These are phyloP conservation scores for Acrobeloides nanus DNA, from an alignment of 2,888 invertebrate species.

Conservation along the genomic window DNA sequence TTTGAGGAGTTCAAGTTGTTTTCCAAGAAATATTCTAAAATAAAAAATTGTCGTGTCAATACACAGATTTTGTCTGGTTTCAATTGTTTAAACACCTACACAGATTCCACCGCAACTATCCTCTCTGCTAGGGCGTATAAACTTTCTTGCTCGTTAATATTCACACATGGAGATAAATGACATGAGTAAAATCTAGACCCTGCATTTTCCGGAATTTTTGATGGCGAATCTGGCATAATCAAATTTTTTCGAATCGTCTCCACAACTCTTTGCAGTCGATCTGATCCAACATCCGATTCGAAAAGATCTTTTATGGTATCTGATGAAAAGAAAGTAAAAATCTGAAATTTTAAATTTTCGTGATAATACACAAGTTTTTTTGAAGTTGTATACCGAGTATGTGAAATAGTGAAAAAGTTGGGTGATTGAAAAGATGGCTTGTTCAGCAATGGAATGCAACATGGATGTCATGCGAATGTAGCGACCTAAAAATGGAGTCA, in stretches of 20 bases:
- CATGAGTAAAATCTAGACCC: conserved; percentile 1
- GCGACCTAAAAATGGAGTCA: conserved; percentile 29
- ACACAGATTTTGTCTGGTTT: background rate
- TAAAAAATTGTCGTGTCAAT: background rate
- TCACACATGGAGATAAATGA: conserved; percentile 13
- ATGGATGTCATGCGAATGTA: conserved; percentile 49
- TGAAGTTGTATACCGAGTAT: conserved; percentile 29
- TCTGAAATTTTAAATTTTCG: conserved; percentile 8
- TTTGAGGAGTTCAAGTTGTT: conserved; percentile 76
- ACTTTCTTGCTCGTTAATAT: conserved; percentile 60
- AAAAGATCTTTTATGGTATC: conserved; percentile 13
- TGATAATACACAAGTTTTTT: background rate
- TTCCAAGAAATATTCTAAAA: conserved; percentile 69
- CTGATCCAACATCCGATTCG: conserved; percentile 18
- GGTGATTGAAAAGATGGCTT: conserved; percentile 38
- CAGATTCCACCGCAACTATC: conserved; percentile 83
- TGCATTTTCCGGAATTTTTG: background rate
- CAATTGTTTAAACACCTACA: conserved; percentile 54
- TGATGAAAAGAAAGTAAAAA: conserved; percentile 22
- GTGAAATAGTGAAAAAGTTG: conserved; percentile 45
- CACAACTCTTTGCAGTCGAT: conserved; percentile 16
- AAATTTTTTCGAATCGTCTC: conserved; percentile 12
- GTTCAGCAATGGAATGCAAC: conserved; percentile 39
- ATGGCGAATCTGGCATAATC: conserved; percentile 4
- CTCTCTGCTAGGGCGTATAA: conserved; percentile 77